These are phyloP conservation scores for Pollenia amentaria DNA, from an alignment of 2,888 invertebrate species.

Conservation along the genomic window DNA sequence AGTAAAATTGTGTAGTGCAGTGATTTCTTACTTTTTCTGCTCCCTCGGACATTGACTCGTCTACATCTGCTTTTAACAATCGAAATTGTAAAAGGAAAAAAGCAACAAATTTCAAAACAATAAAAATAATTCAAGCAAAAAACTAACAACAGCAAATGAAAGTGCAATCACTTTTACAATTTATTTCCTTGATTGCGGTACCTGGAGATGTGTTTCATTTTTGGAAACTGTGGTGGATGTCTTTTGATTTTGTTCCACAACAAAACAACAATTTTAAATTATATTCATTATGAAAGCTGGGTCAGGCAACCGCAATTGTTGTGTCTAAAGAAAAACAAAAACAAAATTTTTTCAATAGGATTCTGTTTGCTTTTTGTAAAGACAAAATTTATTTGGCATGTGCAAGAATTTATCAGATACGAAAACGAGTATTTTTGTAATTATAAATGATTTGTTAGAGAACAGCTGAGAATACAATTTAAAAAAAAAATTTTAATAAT, in stretches of 20 bases:
- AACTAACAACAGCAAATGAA: constrained; percentile 40
- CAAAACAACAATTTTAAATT: constrained; percentile 56
- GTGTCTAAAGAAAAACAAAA: constrained; percentile 15
- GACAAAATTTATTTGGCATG: constrained; percentile 78
- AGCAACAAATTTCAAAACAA: constrained; percentile 63
- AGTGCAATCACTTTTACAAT: constrained; percentile 40
- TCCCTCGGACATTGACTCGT: constrained; percentile 81
- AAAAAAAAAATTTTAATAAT: not conserved
- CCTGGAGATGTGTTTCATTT: constrained; percentile 40
- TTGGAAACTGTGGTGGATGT: constrained; percentile 68
- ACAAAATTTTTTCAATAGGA: constrained; percentile 12
- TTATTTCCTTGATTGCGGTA: constrained; percentile 28
- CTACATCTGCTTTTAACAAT: constrained; percentile 78
- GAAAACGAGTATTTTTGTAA: not conserved
- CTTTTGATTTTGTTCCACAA: constrained; percentile 54
- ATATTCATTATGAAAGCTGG: constrained; percentile 58
- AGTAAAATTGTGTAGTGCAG: constrained; percentile 44
- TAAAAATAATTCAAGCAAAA: constrained; percentile 66
- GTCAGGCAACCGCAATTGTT: constrained; percentile 81
- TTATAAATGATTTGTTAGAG: constrained; percentile 26
- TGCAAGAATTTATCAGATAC: constrained; percentile 75
- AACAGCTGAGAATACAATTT: constrained; percentile 41
- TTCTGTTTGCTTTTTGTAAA: constrained; percentile 60
- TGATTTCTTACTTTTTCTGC: constrained; percentile 50
- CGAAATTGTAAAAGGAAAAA: not conserved